phyloP scores from a whole-genome alignment of 2,888 invertebrate species.

The Galerucella calmariensis region DNA sequence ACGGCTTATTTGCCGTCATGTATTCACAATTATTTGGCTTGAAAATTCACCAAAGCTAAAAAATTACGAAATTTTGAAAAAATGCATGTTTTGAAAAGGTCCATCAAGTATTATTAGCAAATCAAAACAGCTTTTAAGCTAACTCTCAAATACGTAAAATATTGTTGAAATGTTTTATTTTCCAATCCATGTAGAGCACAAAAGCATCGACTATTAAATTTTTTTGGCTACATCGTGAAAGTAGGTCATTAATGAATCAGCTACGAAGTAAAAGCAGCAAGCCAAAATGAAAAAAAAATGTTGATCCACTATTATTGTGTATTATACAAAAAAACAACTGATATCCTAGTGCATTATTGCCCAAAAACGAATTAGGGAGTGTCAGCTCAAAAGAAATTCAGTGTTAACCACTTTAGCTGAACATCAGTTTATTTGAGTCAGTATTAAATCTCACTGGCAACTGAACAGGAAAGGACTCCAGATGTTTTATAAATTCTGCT shows the following conservation, averaged over 20 bases:
- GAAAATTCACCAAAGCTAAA: too few relatives aligned
- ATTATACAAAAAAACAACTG: constrained; percentile 16
- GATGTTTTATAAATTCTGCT: not conserved
- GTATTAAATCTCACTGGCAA: constrained; percentile 18
- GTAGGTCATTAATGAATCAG: constrained; percentile 18
- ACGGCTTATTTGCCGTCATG: too few relatives aligned
- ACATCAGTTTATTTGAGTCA: constrained; percentile 26
- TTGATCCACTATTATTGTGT: constrained; percentile 2
- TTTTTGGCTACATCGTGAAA: constrained; percentile 6
- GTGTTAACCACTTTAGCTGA: constrained; percentile 25
- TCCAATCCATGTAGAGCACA: not conserved
- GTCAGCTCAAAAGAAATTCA: constrained; percentile 16
- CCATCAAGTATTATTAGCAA: too few relatives aligned
- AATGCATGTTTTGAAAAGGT: too few relatives aligned
- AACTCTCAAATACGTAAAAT: too few relatives aligned
- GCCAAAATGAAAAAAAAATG: not conserved
- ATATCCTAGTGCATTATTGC: constrained; percentile 13
- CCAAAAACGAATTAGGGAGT: constrained; percentile 12
- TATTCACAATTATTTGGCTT: too few relatives aligned
- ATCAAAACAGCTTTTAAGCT: too few relatives aligned
- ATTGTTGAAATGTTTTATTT: too few relatives aligned
- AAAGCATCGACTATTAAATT: not conserved
- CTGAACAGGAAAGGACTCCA: constrained; percentile 10
- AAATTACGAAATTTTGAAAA: too few relatives aligned
- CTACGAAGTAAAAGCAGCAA: constrained; percentile 1